A percentile compares a stretch with the other conserved stretches of the same genome.
Evolutionary conservation across 2,797 vertebrate genomes (phyloP).

Genomic region (Chelidonichthys spinosus): DNA sequence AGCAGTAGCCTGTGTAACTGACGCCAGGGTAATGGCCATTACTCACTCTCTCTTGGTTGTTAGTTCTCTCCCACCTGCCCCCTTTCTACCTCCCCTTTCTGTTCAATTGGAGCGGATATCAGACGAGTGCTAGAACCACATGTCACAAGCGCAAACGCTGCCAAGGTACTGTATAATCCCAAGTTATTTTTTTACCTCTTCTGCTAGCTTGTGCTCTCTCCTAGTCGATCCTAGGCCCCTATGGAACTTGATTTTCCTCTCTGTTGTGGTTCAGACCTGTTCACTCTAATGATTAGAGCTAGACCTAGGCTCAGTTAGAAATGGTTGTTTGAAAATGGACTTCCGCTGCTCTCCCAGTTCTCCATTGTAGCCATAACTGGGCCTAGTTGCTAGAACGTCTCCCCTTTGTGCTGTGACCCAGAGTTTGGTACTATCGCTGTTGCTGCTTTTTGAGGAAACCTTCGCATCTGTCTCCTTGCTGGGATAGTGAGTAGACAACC

Average conservation of each 20-base stretch:
- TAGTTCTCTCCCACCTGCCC: slow-evolving; percentile 98
- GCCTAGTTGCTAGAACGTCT: slow-evolving; percentile 72
- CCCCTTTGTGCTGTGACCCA: slow-evolving; percentile 58
- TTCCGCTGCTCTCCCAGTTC: slow-evolving; percentile 29
- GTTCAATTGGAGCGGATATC: slow-evolving; percentile 99
- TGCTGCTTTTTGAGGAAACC: slow-evolving; percentile 65
- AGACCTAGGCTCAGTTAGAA: slow-evolving; percentile 79
- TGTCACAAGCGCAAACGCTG: slow-evolving; percentile 97
- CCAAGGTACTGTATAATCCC: slow-evolving; percentile 94
- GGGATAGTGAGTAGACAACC: slow-evolving; percentile 37
- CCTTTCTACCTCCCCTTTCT: slow-evolving; percentile 99
- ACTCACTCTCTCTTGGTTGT: slow-evolving; percentile 95
- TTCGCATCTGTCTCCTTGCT: slow-evolving; percentile 38
- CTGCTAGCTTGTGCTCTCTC: slow-evolving; percentile 64
- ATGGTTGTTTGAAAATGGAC: slow-evolving; percentile 53
- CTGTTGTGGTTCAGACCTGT: slow-evolving; percentile 60
- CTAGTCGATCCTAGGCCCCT: slow-evolving; percentile 68
- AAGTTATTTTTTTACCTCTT: slow-evolving; percentile 52
- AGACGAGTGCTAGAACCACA: slow-evolving; percentile 93
- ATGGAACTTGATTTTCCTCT: slow-evolving; percentile 64
- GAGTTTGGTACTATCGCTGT: slow-evolving; percentile 47
- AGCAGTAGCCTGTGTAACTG: slow-evolving; percentile 61
- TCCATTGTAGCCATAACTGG: slow-evolving; percentile 64
- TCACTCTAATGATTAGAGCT: slow-evolving; percentile 51
- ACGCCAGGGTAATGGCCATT: slow-evolving; percentile 54